A percentile compares a stretch with the other conserved stretches of the same genome.
Evolutionary conservation across 2,113 vertebrate genomes (phyloP).

Genomic region (Gopherus flavomarginatus): DNA sequence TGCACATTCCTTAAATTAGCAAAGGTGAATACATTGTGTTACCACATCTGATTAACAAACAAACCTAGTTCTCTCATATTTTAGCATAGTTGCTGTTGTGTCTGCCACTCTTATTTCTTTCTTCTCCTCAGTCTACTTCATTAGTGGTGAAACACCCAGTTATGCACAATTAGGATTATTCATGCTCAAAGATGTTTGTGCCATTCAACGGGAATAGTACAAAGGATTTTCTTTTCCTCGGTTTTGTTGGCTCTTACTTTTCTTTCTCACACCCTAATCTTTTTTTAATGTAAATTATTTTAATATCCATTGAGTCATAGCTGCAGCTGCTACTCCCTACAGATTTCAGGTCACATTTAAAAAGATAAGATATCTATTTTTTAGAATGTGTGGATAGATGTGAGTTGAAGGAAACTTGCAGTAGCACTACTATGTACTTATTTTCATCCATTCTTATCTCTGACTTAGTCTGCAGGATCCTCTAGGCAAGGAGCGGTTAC

Average conservation of each 20-base stretch:
- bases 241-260: not conserved
- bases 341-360: not conserved
- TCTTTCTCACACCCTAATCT: not conserved
- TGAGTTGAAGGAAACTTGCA: slow-evolving; percentile 2
- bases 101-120: not conserved
- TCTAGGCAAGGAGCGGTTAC: not conserved
- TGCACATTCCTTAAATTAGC: no score
- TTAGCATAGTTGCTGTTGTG: not conserved
- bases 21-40: no score
- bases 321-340: not conserved
- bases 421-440: not conserved
- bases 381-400: not conserved
- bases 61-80: not conserved
- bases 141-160: not conserved
- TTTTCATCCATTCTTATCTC: not conserved
- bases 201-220: no score
- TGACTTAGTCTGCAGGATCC: not conserved
- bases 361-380: not conserved
- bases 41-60: no score
- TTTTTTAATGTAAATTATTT: not conserved
- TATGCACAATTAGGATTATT: not conserved
- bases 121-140: not conserved
- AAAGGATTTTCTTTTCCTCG: not conserved
- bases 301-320: not conserved
- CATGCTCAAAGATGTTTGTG: not conserved